Evolutionary conservation across 2,113 vertebrate species (phyloP).

Genomic region (Aegithalos caudatus): DNA sequence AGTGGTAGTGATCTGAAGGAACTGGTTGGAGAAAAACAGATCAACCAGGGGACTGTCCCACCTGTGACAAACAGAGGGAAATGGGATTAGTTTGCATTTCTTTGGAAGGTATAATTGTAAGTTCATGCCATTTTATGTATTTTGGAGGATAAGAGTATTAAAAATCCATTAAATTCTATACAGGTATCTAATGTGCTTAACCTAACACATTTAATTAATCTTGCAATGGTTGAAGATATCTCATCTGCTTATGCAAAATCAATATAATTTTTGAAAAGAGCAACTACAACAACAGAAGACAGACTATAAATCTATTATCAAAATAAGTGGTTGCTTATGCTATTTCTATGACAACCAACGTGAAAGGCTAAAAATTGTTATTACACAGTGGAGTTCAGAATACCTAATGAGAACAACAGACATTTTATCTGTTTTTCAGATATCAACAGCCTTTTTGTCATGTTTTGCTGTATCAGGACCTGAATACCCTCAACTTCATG

Average conservation of each 20-base stretch:
- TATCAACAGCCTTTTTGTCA: not conserved
- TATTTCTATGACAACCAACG: constrained; percentile 49
- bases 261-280: not conserved
- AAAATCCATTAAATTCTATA: not conserved
- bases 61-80: not conserved
- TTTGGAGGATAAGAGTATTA: not conserved
- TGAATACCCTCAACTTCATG: not conserved
- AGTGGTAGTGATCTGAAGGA: constrained; percentile 26
- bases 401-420: constrained; percentile 8
- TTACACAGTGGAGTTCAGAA: constrained; percentile 9
- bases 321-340: constrained; percentile 27
- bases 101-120: not conserved
- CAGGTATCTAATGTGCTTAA: not conserved
- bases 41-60: constrained; percentile 28
- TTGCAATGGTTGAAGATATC: not conserved
- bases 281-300: constrained; percentile 19
- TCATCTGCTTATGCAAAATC: not conserved
- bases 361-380: constrained; percentile 16
- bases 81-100: not conserved
- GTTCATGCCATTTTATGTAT: not conserved
- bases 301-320: constrained; percentile 16
- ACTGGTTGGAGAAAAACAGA: constrained; percentile 50
- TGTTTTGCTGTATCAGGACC: not conserved
- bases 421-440: not conserved
- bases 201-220: not conserved